Percentiles rank a stretch among this genome's conserved stretches.
These are phyloP conservation scores for Euura lappo DNA, from an alignment of 1,140 invertebrate genomes.

Conservation along the genomic window DNA sequence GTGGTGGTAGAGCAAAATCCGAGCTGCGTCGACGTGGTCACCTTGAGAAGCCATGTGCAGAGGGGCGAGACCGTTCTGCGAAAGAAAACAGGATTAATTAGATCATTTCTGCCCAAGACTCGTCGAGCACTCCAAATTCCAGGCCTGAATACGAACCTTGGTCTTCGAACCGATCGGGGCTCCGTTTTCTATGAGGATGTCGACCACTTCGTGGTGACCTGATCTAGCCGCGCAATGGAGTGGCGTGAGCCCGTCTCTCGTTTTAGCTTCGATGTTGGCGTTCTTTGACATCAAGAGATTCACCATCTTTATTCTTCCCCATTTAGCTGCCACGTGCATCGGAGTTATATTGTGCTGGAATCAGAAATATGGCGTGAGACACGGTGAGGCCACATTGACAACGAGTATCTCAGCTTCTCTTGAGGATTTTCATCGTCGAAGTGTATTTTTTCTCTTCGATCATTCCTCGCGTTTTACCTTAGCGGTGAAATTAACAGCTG, in stretches of 20 bases:
- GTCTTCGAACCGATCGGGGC: slow-evolving; percentile 96
- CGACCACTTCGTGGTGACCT: slow-evolving; percentile 95
- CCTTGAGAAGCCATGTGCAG: slow-evolving; percentile 96
- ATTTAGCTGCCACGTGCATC: slow-evolving; percentile 94
- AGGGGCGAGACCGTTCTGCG: slow-evolving; percentile 85
- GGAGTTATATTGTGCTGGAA: slow-evolving; percentile 86
- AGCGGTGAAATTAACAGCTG: slow-evolving; percentile 95
- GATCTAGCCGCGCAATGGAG: slow-evolving; percentile 92
- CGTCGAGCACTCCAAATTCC: background rate
- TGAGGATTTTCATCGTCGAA: no score
- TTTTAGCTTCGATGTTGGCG: slow-evolving; percentile 93
- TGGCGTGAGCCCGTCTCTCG: slow-evolving; percentile 93
- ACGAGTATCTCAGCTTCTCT: no score
- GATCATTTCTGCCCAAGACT: background rate
- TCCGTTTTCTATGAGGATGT: slow-evolving; percentile 87
- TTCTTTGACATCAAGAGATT: slow-evolving; percentile 82
- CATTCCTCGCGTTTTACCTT: slow-evolving; percentile 79
- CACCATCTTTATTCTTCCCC: slow-evolving; percentile 95
- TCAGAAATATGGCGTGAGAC: slow-evolving; percentile 3
- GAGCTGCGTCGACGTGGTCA: slow-evolving; percentile 94
- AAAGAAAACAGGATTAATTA: slow-evolving; percentile 10
- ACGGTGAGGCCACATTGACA: no score
- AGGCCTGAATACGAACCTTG: slow-evolving; percentile 71
- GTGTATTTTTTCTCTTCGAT: no score
- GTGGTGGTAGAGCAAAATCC: slow-evolving; percentile 89